These are phyloP conservation scores for Fregetta grallaria DNA, from an alignment of 2,113 vertebrate genomes.

Conservation along the genomic window DNA sequence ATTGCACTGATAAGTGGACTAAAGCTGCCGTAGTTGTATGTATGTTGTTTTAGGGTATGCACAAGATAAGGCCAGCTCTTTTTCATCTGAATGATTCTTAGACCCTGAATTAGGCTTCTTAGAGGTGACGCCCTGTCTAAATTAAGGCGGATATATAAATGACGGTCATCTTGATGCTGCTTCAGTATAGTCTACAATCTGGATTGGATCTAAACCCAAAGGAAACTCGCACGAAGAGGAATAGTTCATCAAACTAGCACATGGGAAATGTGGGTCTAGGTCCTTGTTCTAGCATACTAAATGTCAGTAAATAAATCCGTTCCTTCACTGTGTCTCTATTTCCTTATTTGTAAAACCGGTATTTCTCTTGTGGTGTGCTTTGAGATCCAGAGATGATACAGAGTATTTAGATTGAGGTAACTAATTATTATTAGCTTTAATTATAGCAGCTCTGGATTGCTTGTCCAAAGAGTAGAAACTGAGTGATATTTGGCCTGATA, in stretches of 20 bases:
- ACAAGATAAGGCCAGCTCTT: background rate
- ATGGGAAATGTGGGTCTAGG: background rate
- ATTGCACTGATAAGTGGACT: background rate
- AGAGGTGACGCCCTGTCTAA: background rate
- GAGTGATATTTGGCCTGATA: background rate
- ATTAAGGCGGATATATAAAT: background rate
- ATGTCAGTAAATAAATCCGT: background rate
- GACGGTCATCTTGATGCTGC: background rate
- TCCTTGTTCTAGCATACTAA: background rate
- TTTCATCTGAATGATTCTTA: background rate
- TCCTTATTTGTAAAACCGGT: background rate
- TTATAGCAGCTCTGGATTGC: background rate
- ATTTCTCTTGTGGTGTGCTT: background rate
- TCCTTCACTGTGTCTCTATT: background rate
- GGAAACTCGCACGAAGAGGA: background rate
- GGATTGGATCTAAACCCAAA: background rate
- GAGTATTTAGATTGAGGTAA: background rate
- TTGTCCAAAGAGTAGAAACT: background rate
- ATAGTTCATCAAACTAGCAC: background rate
- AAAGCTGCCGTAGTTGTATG: background rate
- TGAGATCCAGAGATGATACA: background rate
- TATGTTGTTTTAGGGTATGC: background rate
- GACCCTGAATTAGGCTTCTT: background rate
- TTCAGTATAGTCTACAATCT: background rate
- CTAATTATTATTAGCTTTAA: background rate